Evolutionary conservation across 2,888 invertebrate genomes (phyloP).

Genomic region (Eristalis arbustorum): DNA sequence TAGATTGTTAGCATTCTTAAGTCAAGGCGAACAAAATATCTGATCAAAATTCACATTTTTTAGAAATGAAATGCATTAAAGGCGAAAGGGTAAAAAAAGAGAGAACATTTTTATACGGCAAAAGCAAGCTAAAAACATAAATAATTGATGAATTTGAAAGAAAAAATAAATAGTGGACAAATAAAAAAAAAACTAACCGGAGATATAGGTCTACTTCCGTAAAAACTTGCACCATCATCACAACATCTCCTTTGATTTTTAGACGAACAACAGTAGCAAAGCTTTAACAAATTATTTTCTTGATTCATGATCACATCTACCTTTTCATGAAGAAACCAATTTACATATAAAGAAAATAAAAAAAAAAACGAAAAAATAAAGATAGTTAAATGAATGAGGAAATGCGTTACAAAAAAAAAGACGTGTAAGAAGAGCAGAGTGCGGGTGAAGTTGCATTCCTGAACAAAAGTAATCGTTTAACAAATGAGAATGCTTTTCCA

Average conservation of each 20-base stretch:
- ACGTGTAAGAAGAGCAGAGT: slow-evolving; percentile 41
- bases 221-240: slow-evolving; percentile 72
- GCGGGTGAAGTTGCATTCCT: slow-evolving; percentile 55
- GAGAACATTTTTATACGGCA: slow-evolving; percentile 31
- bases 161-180: slow-evolving; percentile 55
- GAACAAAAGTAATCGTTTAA: slow-evolving; percentile 31
- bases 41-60: background rate
- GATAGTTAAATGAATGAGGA: slow-evolving; percentile 64
- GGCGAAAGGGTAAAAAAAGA: slow-evolving; percentile 47
- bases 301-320: slow-evolving; percentile 73
- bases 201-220: slow-evolving; percentile 74
- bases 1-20: background rate
- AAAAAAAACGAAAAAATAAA: slow-evolving; percentile 66
- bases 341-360: slow-evolving; percentile 58
- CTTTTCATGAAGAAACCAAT: slow-evolving; percentile 71
- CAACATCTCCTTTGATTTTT: slow-evolving; percentile 70
- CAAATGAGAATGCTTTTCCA: slow-evolving; percentile 50
- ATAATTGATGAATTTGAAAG: slow-evolving; percentile 6
- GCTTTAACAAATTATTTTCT: slow-evolving; percentile 71
- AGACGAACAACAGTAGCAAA: slow-evolving; percentile 73
- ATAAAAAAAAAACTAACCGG: slow-evolving; percentile 75
- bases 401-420: slow-evolving; percentile 61
- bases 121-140: slow-evolving; percentile 65
- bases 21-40: background rate
- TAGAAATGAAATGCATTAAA: slow-evolving; percentile 28